Evolutionary conservation across 1,140 invertebrate genomes (phyloP).

Genomic region (Amphibalanus amphitrite): DNA sequence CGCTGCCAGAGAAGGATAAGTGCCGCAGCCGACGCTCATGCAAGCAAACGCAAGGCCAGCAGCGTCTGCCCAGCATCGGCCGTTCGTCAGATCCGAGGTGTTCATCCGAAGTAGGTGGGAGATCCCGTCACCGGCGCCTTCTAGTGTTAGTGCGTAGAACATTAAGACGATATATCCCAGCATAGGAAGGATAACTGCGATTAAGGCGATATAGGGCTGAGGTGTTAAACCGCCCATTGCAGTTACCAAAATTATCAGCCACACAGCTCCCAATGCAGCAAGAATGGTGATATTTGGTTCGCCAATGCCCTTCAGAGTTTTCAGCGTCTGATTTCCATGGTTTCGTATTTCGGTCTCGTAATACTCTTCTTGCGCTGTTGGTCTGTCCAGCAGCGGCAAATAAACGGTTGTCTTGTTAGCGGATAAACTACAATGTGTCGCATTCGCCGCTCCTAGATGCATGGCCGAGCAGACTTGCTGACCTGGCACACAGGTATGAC

Average conservation of each 20-base stretch:
- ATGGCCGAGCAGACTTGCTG: neutral
- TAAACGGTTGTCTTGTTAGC: neutral
- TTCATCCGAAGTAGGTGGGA: neutral
- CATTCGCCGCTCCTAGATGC: neutral
- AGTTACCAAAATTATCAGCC: neutral
- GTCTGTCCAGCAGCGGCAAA: neutral
- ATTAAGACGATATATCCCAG: neutral
- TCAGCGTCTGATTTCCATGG: neutral
- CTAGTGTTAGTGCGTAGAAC: neutral
- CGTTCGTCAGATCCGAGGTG: neutral
- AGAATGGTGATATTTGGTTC: neutral
- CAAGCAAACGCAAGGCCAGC: neutral
- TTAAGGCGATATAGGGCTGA: neutral
- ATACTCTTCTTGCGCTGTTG: neutral
- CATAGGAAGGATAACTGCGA: neutral
- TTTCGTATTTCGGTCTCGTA: neutral
- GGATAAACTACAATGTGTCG: neutral
- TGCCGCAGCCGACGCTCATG: neutral
- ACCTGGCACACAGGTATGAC: neutral
- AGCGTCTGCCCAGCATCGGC: neutral
- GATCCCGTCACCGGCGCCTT: neutral
- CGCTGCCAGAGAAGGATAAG: neutral
- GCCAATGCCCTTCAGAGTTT: neutral
- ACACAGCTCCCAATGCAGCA: neutral
- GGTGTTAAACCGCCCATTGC: neutral